Percentiles rank a stretch among this genome's conserved stretches.
Evolutionary conservation across 2,113 vertebrate genomes (phyloP).

Genomic region (Hiodon tergisus): DNA sequence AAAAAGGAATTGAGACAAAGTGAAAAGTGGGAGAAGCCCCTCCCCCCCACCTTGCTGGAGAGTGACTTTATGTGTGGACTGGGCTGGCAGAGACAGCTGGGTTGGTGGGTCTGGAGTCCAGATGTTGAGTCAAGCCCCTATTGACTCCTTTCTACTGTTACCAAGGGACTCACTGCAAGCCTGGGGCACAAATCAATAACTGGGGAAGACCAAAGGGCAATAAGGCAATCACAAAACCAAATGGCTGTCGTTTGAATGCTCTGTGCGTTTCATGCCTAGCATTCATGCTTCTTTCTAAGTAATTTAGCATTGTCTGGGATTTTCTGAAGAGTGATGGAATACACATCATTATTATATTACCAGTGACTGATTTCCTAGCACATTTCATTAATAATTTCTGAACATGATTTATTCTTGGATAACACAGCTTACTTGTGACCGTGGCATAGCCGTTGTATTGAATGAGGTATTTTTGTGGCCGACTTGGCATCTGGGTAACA

Average conservation of each 20-base stretch:
- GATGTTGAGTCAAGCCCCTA: background rate
- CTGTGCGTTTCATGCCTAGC: no score
- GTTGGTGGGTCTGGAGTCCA: background rate
- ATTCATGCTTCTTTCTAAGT: no score
- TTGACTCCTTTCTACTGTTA: background rate
- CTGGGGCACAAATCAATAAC: background rate
- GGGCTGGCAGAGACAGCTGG: background rate
- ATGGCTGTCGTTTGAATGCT: no score
- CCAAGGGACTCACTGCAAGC: background rate
- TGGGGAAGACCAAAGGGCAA: background rate
- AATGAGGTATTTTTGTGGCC: background rate
- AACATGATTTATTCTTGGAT: no score
- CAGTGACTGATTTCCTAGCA: no score
- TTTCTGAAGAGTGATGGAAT: no score
- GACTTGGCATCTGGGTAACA: background rate
- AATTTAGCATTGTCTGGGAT: no score
- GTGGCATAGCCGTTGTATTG: slow-evolving; percentile 1
- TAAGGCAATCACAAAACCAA: no score
- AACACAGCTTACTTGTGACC: background rate
- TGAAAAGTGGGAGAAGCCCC: no score
- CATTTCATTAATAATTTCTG: no score
- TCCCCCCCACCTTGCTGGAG: slow-evolving; percentile 14
- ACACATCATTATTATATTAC: no score
- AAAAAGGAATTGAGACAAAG: no score
- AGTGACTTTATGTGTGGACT: background rate